Conservation (phyloP, 2,888 invertebrate species). For the Arenicola marina region DNA sequence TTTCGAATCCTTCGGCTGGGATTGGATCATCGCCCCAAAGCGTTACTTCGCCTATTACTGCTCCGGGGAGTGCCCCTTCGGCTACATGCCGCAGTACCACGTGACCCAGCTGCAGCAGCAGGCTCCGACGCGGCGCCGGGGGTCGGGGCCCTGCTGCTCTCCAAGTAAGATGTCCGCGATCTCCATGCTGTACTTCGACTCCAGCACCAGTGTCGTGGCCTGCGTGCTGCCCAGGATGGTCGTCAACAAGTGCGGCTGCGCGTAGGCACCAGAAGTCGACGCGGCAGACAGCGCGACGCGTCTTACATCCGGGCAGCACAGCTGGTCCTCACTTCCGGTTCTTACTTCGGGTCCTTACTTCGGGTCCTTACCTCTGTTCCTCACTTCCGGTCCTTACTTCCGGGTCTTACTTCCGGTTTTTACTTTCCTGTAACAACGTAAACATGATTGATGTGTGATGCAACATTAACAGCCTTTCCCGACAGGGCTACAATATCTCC, state of each 20-base stretch:
- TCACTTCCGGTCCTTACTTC: no score
- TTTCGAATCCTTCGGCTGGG: conserved; percentile 95
- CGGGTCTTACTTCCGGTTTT: no score
- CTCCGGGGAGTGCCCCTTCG: conserved; percentile 89
- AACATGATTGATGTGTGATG: no score
- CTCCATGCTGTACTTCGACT: conserved; percentile 20
- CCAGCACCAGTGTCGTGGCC: conserved; percentile 9
- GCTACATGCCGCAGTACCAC: conserved; percentile 48
- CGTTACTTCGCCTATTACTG: conserved; percentile 95
- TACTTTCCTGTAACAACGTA: no score
- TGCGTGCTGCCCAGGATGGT: conserved; percentile 22
- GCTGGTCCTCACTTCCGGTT: no score
- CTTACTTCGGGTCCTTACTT: no score
- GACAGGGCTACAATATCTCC: no score
- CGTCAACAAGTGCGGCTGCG: conserved; percentile 22
- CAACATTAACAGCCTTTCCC: no score
- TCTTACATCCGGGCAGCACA: no score
- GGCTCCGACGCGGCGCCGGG: conserved; percentile 63
- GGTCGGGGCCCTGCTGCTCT: conserved; percentile 86
- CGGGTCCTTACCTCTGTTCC: no score
- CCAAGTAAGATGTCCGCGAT: conserved; percentile 66
- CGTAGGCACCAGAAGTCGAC: no score
- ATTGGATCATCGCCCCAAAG: conserved; percentile 96
- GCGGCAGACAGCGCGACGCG: no score
- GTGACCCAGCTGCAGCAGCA: conserved; percentile 10